Conservation (phyloP, 2,888 invertebrate species). For the Macrophya annulata region DNA sequence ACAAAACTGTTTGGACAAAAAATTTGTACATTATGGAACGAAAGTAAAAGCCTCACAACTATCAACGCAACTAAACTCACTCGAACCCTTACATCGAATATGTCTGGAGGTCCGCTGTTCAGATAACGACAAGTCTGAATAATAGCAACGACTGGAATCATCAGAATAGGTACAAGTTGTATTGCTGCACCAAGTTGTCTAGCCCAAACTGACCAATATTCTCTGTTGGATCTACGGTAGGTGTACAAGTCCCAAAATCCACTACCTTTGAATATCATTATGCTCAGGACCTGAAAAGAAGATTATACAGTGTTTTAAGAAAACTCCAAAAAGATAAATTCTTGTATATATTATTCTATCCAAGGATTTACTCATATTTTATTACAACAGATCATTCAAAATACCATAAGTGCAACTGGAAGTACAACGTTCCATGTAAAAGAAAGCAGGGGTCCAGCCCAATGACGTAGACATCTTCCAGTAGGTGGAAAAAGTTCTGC, state of each 20-base stretch:
- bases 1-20: slow-evolving; percentile 3
- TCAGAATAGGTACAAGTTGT: slow-evolving; percentile 89
- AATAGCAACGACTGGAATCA: slow-evolving; percentile 88
- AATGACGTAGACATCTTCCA: slow-evolving; percentile 80
- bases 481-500: slow-evolving; percentile 83
- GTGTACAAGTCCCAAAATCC: slow-evolving; percentile 85
- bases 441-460: slow-evolving; percentile 87
- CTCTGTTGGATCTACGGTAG: slow-evolving; percentile 83
- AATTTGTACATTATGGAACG: slow-evolving; percentile 1
- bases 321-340: not conserved
- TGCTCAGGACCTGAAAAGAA: slow-evolving; percentile 82
- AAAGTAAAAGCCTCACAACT: not conserved
- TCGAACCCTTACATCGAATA: slow-evolving; percentile 86
- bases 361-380: not conserved
- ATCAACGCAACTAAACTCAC: slow-evolving; percentile 21
- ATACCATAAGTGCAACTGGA: slow-evolving; percentile 90
- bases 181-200: slow-evolving; percentile 87
- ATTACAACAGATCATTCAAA: slow-evolving; percentile 22
- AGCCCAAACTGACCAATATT: slow-evolving; percentile 91
- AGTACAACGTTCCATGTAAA: slow-evolving; percentile 94
- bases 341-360: no score
- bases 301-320: not conserved
- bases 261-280: slow-evolving; percentile 88
- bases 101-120: slow-evolving; percentile 91
- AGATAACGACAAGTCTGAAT: slow-evolving; percentile 90